These are phyloP conservation scores for Chiroxiphia lanceolata DNA, from an alignment of 2,797 vertebrate genomes.

Conservation along the genomic window DNA sequence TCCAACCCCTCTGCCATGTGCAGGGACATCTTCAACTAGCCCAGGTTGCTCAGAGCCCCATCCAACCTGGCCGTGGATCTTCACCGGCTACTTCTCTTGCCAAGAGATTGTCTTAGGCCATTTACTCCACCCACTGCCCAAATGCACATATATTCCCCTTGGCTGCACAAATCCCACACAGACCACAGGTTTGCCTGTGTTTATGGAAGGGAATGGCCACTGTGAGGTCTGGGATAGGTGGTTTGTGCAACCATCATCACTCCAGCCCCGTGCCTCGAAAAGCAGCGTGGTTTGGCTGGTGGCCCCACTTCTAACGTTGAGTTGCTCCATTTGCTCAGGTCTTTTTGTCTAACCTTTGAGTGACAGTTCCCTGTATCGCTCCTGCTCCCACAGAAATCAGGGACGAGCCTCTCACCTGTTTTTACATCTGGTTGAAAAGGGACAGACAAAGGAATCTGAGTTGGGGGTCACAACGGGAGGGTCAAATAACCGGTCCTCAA, in stretches of 20 bases:
- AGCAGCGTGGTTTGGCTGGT: not conserved
- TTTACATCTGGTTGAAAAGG: not conserved
- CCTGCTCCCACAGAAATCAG: not conserved
- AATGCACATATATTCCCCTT: not conserved
- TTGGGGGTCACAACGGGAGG: not conserved
- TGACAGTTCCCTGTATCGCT: fast-evolving
- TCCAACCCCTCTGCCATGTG: not conserved
- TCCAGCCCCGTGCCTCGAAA: not conserved
- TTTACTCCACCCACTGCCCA: not conserved
- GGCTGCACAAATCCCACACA: not conserved
- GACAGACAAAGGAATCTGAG: not conserved
- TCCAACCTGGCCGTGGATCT: not conserved
- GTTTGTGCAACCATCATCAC: not conserved
- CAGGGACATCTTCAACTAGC: not conserved
- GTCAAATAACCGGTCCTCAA: not conserved
- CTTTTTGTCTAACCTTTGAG: not conserved
- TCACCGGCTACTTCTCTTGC: not conserved
- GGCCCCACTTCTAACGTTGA: not conserved
- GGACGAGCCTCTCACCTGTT: not conserved
- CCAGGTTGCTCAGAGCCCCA: not conserved
- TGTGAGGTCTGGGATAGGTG: not conserved
- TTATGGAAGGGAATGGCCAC: not conserved
- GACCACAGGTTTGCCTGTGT: not conserved
- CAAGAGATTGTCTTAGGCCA: not conserved
- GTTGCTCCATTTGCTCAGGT: not conserved